Conservation (phyloP, 2,797 vertebrate genomes). For the Echiichthys vipera region DNA sequence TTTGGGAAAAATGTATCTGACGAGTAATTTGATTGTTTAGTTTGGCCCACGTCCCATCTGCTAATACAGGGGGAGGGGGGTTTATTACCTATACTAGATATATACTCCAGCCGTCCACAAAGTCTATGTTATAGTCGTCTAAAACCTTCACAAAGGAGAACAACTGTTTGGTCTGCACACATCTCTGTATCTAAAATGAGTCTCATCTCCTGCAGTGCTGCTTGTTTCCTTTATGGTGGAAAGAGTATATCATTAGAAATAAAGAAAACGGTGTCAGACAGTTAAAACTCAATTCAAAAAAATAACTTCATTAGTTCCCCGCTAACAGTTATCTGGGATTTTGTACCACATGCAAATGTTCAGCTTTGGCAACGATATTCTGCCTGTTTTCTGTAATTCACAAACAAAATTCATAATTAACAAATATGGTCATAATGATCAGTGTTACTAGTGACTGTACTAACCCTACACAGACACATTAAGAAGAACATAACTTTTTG, state of each 20-base stretch:
- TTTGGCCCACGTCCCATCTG: too few species aligned
- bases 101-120: too few species aligned
- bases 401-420: too few species aligned
- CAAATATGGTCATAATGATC: slow-evolving; percentile 4
- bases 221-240: slow-evolving; percentile 53
- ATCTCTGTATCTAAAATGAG: slow-evolving; percentile 67
- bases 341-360: slow-evolving; percentile 9
- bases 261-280: slow-evolving; percentile 49
- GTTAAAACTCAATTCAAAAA: slow-evolving; percentile 49
- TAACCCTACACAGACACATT: background rate
- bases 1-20: too few species aligned
- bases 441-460: background rate
- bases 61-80: too few species aligned
- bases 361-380: slow-evolving; percentile 8
- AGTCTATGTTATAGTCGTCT: slow-evolving; percentile 44
- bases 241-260: slow-evolving; percentile 50
- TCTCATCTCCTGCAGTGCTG: slow-evolving; percentile 44
- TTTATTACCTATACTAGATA: too few species aligned
- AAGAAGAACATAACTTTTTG: background rate
- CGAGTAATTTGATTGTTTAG: too few species aligned
- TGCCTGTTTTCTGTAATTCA: slow-evolving; percentile 14
- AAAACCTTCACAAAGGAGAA: slow-evolving; percentile 38
- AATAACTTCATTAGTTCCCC: slow-evolving; percentile 35
- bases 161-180: slow-evolving; percentile 51
- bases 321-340: slow-evolving; percentile 30